phyloP scores from a whole-genome alignment of 2,797 vertebrate species.

The Percopsis omiscomaycus region DNA sequence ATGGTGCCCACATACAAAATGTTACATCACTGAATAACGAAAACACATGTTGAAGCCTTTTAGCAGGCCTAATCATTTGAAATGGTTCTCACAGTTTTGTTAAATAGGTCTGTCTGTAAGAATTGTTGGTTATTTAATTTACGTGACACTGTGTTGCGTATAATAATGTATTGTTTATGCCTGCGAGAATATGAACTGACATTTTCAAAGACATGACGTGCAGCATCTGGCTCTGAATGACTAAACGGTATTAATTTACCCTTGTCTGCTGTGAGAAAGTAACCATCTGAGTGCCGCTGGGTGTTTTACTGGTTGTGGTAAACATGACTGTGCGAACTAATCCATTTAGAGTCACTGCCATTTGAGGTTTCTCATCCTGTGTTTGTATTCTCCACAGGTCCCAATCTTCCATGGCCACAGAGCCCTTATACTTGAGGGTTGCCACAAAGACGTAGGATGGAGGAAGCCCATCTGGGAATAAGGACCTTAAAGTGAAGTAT shows the following conservation, averaged over 20 bases:
- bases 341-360: conserved; percentile 92
- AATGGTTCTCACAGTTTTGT: too few species aligned
- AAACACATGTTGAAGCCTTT: too few species aligned
- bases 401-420: conserved; percentile 86
- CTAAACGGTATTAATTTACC: conserved; percentile 68
- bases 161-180: background rate
- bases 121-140: too few species aligned
- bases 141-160: too few species aligned
- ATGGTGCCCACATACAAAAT: too few species aligned
- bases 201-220: background rate
- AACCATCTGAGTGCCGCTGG: conserved; percentile 85
- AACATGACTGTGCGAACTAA: conserved; percentile 83
- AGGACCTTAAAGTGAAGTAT: conserved; percentile 70
- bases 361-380: conserved; percentile 85
- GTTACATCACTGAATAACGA: too few species aligned
- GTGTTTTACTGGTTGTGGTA: conserved; percentile 85
- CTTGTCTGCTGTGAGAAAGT: conserved; percentile 79
- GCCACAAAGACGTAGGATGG: conserved; percentile 97
- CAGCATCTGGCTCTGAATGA: background rate
- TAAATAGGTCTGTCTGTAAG: too few species aligned
- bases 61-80: too few species aligned
- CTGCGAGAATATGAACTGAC: background rate
- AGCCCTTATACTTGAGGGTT: conserved; percentile 91
- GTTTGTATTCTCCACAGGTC: conserved; percentile 95
- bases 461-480: conserved; percentile 96